Evolutionary conservation across 2,888 invertebrate species (phyloP).

Genomic region (Sinohyriopsis cumingii): DNA sequence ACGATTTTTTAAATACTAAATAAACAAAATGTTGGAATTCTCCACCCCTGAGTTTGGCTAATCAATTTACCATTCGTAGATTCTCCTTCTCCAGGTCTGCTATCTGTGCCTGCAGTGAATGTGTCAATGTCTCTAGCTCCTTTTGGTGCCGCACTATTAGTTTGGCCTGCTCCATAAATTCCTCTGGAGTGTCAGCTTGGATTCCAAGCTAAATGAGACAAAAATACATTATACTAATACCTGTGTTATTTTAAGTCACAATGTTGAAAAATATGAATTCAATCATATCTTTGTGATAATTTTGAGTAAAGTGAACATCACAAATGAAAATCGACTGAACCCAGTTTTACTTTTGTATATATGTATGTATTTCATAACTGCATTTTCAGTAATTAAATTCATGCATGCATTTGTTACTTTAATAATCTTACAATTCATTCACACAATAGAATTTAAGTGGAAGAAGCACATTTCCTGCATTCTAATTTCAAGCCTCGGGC

Average conservation of each 20-base stretch:
- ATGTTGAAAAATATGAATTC: background rate
- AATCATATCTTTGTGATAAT: background rate
- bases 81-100: conserved; percentile 78
- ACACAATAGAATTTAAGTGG: no score
- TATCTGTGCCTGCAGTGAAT: conserved; percentile 89
- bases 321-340: no score
- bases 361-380: no score
- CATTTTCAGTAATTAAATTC: no score
- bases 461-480: no score
- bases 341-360: background rate
- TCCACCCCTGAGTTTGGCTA: background rate
- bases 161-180: conserved; percentile 71
- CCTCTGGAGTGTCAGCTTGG: conserved; percentile 69
- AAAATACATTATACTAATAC: background rate
- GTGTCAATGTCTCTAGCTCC: conserved; percentile 90
- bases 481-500: no score
- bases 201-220: conserved; percentile 80
- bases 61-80: conserved; percentile 50
- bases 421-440: no score
- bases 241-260: background rate
- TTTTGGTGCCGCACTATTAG: conserved; percentile 93
- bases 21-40: background rate
- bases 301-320: no score
- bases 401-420: no score
- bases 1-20: no score